Conservation (phyloP, 2,888 invertebrate species). For the Lasioglossum morio region DNA sequence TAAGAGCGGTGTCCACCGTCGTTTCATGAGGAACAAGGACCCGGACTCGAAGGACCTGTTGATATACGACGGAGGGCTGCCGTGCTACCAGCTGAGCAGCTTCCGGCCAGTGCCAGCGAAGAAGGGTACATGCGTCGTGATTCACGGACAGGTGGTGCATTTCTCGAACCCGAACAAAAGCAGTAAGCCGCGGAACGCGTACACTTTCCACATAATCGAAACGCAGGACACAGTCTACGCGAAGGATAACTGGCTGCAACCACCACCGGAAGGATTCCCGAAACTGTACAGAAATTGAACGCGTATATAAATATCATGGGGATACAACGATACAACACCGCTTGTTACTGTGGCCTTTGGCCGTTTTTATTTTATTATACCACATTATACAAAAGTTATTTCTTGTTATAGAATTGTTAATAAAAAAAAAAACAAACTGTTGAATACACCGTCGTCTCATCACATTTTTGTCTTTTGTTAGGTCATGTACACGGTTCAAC, state of each 20-base stretch:
- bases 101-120: slow-evolving; percentile 92
- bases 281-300: slow-evolving; percentile 87
- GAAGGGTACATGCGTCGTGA: slow-evolving; percentile 94
- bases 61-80: slow-evolving; percentile 89
- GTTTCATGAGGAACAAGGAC: slow-evolving; percentile 90
- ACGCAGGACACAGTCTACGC: slow-evolving; percentile 90
- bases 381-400: slow-evolving; percentile 57
- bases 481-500: not conserved
- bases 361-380: slow-evolving; percentile 60
- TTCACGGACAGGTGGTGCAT: slow-evolving; percentile 97
- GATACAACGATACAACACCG: slow-evolving; percentile 25
- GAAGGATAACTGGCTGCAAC: slow-evolving; percentile 94
- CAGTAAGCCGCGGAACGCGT: slow-evolving; percentile 93
- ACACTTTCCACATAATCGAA: slow-evolving; percentile 98
- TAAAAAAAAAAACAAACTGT: slow-evolving; percentile 45
- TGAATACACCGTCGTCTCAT: slow-evolving; percentile 16
- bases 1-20: slow-evolving; percentile 91
- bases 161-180: slow-evolving; percentile 95
- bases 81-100: slow-evolving; percentile 89
- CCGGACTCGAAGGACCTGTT: slow-evolving; percentile 87
- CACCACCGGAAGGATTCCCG: slow-evolving; percentile 89
- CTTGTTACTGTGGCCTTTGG: slow-evolving; percentile 51
- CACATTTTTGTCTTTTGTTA: not conserved
- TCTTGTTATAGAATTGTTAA: slow-evolving; percentile 55
- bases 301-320: slow-evolving; percentile 12